Conservation (phyloP, 2,797 vertebrate species). For the Mionectes olivaceus region DNA sequence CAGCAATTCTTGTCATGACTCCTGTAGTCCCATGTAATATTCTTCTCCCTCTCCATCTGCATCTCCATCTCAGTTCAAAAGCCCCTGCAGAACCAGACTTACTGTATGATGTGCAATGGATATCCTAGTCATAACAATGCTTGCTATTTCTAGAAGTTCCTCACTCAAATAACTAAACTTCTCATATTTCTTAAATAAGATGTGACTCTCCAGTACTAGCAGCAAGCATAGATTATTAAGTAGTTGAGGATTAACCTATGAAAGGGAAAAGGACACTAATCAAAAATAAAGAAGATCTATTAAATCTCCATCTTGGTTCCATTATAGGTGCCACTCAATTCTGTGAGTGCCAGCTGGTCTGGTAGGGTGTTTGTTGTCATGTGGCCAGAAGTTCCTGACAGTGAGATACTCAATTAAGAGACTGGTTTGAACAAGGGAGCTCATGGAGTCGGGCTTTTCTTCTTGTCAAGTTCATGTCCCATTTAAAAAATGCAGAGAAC, state of each 20-base stretch:
- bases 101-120: background rate
- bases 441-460: background rate
- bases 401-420: background rate
- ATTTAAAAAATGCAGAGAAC: background rate
- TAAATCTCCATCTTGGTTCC: background rate
- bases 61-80: background rate
- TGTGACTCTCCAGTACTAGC: background rate
- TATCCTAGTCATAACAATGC: background rate
- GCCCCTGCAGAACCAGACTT: background rate
- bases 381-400: background rate
- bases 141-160: background rate
- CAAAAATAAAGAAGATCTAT: background rate
- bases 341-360: background rate
- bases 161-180: background rate
- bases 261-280: background rate
- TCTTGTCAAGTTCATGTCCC: background rate
- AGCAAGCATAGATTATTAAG: background rate
- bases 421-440: background rate
- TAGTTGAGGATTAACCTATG: background rate
- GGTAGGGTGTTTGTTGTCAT: background rate
- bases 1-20: background rate
- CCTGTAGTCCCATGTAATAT: background rate
- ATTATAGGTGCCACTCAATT: background rate
- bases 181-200: background rate
- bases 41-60: background rate